Base-by-base conservation (phyloP, 1,140 invertebrate genomes). In the Brachionus calyciflorus region DNA sequence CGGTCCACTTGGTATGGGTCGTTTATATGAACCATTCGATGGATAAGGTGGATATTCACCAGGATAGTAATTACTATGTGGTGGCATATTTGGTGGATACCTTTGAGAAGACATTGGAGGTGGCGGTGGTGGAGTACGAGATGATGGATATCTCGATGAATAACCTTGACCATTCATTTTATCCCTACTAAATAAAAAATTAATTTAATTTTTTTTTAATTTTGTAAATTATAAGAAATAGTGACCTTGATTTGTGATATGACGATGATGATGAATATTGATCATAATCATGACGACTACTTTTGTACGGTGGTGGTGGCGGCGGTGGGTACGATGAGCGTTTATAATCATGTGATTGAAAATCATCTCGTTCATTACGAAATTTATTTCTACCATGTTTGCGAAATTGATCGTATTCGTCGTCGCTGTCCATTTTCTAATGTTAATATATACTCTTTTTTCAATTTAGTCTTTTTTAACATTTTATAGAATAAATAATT, bases 401-500 rank as follows among this genome's bases (percentile, higher is more conserved):
- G 4, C 28, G 14, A 4, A 40, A 19, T 63, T 63, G 33, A 40
- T 63, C 57, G 33, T 63, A 63, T 1, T 63, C 57, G 33, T 63
- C 57, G 33, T 63, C 57, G 57, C 57, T 63, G 28, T 63, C 57
- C 57, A 63, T 63, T 41, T 63, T 40, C 19, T 17, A 17, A 28
- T 17, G 37, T 6, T 63, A 63, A 14, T 63, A n/a, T n/a, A n/a
- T n/a, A n/a, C n/a, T n/a, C n/a, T n/a, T n/a, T n/a, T n/a, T n/a
- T n/a, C n/a, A n/a, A n/a, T n/a, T n/a, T n/a, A n/a, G n/a, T 63
- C 28, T 63, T 63, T 40, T 63, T 41, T 28, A 63, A 63, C 57
- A 63, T 33, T 63, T 63, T 63, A 63, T 55, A 55, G 33, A 55
- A 28, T 55, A 28, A 55, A 17, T n/a, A 24, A 51, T n/a, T n/a